Base-by-base conservation (phyloP, 2,113 vertebrate genomes). In the Daubentonia madagascariensis region DNA sequence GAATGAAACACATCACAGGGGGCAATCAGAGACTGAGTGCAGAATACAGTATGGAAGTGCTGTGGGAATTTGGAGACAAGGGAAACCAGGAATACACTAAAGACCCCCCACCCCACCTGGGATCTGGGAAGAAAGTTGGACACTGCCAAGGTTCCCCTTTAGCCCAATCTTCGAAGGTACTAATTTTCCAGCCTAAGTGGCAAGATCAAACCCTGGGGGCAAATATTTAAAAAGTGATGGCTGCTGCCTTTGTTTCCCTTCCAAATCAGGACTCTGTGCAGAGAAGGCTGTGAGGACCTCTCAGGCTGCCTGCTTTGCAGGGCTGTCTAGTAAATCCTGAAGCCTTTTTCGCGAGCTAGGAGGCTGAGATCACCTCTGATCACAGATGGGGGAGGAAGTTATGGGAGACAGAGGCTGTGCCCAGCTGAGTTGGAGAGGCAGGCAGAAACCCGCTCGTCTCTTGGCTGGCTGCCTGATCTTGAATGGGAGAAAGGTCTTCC, bases 401-500 rank as follows among this genome's bases (percentile, higher is more conserved):
- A 37, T 20, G 45, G 73, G 85, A 87, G 94, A 86, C 5, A 6
- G 79, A 88, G 90, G 57, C 87, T 72, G 89, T 40, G 86, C 57
- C 86, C 4, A 8, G 48, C 43, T 28, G 12, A 40, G 40, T 16
- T 25, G 68, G 83, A 68, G 92, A 95, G 80, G 85, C 25, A 8
- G 73, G 89, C 81, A 76, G 97, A 87, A 94, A 80, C 68, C 76
- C 3, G 3, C n/a, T 73, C 45, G 83, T 59, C 83, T 98, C 84
- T 84, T 96, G 98, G 98, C 97, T 80, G 89, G 35, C 67, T 95
- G 92, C 20, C 92, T 16, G 30, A 76, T 8, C 81, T 97, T 96
- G 92, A 80, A 86, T 92, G 94, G 96, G 54, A 91, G 91, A 95
- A 93, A 87, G 89, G 81, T 95, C 97, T 95, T 92, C 81, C 57